These are phyloP conservation scores for Cataglyphis rosenhaueri DNA, from an alignment of 2,888 invertebrate genomes.

Conservation along the genomic window DNA sequence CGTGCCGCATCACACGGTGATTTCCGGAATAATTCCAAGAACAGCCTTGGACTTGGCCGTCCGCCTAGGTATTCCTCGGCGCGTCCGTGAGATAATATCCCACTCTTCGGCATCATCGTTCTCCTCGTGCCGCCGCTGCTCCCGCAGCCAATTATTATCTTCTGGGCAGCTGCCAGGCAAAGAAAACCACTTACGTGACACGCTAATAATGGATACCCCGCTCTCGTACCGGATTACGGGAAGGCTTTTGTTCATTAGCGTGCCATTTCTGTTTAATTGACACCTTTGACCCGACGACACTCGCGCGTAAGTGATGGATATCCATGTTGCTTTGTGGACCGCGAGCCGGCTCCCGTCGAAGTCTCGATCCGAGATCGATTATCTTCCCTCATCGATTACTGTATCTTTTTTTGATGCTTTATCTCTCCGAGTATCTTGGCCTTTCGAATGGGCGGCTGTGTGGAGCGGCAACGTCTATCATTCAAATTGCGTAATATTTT, in stretches of 20 bases:
- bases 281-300: slow-evolving; percentile 75
- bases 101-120: slow-evolving; percentile 48
- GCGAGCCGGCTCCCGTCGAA: slow-evolving; percentile 12
- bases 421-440: background rate
- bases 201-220: slow-evolving; percentile 76
- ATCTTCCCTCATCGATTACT: slow-evolving; percentile 17
- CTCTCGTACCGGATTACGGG: slow-evolving; percentile 77
- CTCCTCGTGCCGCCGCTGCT: slow-evolving; percentile 30
- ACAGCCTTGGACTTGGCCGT: slow-evolving; percentile 60
- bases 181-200: slow-evolving; percentile 78
- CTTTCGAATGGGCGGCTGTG: background rate
- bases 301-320: slow-evolving; percentile 76
- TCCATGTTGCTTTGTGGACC: slow-evolving; percentile 66
- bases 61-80: slow-evolving; percentile 59
- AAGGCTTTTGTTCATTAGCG: slow-evolving; percentile 82
- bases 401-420: background rate
- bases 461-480: background rate
- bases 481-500: slow-evolving; percentile 13
- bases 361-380: slow-evolving; percentile 26
- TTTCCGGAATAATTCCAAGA: slow-evolving; percentile 45
- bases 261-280: slow-evolving; percentile 82
- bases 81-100: slow-evolving; percentile 61
- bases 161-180: slow-evolving; percentile 76
- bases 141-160: slow-evolving; percentile 79
- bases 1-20: slow-evolving; percentile 27